phyloP scores from a whole-genome alignment of 1,140 invertebrate species.

The Nymphalis io region DNA sequence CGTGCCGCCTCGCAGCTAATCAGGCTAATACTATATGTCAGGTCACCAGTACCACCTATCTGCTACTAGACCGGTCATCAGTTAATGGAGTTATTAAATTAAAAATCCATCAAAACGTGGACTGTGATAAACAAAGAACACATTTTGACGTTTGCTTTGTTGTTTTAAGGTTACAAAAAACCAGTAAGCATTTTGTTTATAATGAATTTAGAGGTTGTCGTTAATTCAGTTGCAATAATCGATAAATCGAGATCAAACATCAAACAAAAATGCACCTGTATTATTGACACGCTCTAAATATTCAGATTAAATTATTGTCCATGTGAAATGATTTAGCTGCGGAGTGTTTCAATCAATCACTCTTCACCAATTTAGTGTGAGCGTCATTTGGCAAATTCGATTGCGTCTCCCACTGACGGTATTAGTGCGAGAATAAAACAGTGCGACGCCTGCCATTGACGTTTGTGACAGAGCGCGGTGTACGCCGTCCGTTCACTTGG shows the following conservation, averaged over 20 bases:
- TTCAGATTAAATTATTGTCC: slow-evolving; percentile 71
- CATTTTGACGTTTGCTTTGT: neutral
- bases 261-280: neutral
- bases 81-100: slow-evolving; percentile 47
- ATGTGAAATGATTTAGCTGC: slow-evolving; percentile 67
- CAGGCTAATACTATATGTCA: slow-evolving; percentile 63
- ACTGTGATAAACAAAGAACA: slow-evolving; percentile 8
- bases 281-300: slow-evolving; percentile 54
- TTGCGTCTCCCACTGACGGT: slow-evolving; percentile 66
- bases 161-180: too few species aligned
- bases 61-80: slow-evolving; percentile 36
- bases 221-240: neutral
- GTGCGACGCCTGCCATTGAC: slow-evolving; percentile 67
- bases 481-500: slow-evolving; percentile 43
- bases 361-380: slow-evolving; percentile 76
- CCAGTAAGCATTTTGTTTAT: neutral
- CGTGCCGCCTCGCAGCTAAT: slow-evolving; percentile 58
- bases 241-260: slow-evolving; percentile 3
- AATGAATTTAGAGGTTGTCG: neutral
- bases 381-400: slow-evolving; percentile 78
- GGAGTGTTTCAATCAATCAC: slow-evolving; percentile 75
- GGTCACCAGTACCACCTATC: slow-evolving; percentile 43
- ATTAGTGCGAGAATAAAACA: slow-evolving; percentile 71
- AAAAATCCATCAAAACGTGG: slow-evolving; percentile 37
- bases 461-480: slow-evolving; percentile 60